These are phyloP conservation scores for Hemibagrus wyckioides DNA, from an alignment of 2,113 vertebrate species.

Conservation along the genomic window DNA sequence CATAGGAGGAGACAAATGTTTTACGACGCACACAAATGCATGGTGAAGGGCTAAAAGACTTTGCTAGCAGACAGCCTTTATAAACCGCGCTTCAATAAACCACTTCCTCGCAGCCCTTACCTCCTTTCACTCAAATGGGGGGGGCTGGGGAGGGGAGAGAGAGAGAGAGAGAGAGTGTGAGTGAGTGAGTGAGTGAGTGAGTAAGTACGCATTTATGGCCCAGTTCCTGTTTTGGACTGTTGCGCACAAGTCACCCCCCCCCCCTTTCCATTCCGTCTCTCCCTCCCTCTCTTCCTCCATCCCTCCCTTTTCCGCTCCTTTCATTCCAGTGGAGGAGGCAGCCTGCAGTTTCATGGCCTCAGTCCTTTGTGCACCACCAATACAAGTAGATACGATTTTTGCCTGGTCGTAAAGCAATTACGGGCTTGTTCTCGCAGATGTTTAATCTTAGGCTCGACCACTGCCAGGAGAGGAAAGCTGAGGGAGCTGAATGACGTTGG, in stretches of 20 bases:
- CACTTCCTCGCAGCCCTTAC: conserved; percentile 72
- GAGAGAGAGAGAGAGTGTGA: neutral
- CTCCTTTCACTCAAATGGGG: conserved; percentile 74
- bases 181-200: rapidly evolving
- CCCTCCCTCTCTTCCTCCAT: conserved; percentile 71
- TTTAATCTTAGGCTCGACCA: conserved; percentile 79
- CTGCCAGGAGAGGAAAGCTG: conserved; percentile 1
- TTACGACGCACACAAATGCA: conserved; percentile 60
- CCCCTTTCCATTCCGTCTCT: conserved; percentile 40
- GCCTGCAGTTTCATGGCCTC: conserved; percentile 80
- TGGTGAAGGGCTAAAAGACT: conserved; percentile 61
- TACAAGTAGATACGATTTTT: conserved; percentile 85
- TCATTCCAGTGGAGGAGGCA: conserved; percentile 80
- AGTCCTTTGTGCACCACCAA: conserved; percentile 81
- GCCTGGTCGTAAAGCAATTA: conserved; percentile 89
- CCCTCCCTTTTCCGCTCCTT: conserved; percentile 71
- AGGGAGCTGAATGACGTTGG: conserved; percentile 6
- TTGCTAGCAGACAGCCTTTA: conserved; percentile 73
- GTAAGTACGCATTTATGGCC: conserved; percentile 81
- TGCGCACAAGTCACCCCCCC: conserved; percentile 68
- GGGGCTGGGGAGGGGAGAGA: neutral
- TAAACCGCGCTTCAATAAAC: conserved; percentile 82
- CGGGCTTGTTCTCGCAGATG: conserved; percentile 75
- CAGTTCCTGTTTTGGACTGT: conserved; percentile 85
- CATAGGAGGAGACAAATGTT: conserved; percentile 60